phyloP scores from a whole-genome alignment of 2,797 vertebrate species.

The Dipus sagitta region DNA sequence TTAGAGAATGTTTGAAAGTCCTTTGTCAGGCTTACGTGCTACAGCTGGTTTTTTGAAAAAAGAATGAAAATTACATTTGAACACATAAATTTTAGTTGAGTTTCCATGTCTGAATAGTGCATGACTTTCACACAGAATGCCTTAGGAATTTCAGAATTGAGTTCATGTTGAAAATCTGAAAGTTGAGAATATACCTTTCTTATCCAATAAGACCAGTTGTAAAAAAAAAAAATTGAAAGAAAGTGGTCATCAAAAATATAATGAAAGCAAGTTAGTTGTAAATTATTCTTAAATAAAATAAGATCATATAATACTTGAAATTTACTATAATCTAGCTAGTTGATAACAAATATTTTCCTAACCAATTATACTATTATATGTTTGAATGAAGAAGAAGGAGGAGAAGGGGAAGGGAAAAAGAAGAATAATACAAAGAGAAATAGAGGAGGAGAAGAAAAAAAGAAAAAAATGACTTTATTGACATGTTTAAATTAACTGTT shows the following conservation, averaged over 20 bases:
- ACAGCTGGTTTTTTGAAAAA: conserved; percentile 23
- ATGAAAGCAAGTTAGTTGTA: background rate
- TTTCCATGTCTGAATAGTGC: conserved; percentile 42
- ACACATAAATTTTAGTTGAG: background rate
- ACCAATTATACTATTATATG: too few relatives aligned
- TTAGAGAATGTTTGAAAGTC: background rate
- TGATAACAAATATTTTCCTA: background rate
- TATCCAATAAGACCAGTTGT: background rate
- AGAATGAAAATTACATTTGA: conserved; percentile 29
- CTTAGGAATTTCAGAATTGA: background rate
- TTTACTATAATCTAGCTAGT: background rate
- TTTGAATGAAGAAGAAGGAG: too few relatives aligned
- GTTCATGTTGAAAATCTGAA: background rate
- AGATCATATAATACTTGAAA: background rate
- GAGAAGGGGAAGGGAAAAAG: too few relatives aligned
- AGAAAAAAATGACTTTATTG: too few relatives aligned
- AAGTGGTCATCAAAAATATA: background rate
- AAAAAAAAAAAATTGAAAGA: background rate
- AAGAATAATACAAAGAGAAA: too few relatives aligned
- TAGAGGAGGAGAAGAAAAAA: too few relatives aligned
- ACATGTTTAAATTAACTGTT: too few relatives aligned
- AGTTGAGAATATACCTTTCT: background rate
- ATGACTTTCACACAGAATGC: background rate
- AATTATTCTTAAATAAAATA: background rate
- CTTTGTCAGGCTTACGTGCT: conserved; percentile 28